These are phyloP conservation scores for Acanthopleura granulata DNA, from an alignment of 2,888 invertebrate genomes.

Conservation along the genomic window DNA sequence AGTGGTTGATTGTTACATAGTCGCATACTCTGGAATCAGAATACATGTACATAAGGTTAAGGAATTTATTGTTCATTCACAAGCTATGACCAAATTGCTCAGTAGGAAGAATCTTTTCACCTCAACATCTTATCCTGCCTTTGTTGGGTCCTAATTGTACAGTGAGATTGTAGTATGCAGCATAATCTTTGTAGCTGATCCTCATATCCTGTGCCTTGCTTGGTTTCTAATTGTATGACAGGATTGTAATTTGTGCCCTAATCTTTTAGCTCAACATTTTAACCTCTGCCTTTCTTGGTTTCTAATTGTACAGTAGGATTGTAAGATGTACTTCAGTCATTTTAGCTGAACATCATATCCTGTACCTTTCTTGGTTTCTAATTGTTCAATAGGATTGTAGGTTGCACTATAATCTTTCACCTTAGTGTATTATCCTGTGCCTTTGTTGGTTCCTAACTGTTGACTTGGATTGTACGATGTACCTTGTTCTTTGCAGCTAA, in stretches of 20 bases:
- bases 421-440: not conserved
- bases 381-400: conserved; percentile 73
- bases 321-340: conserved; percentile 17
- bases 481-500: not conserved
- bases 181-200: conserved; percentile 69
- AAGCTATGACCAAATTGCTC: too few relatives aligned
- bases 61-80: too few relatives aligned
- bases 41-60: too few relatives aligned
- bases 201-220: conserved; percentile 76
- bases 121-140: too few relatives aligned
- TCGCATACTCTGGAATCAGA: too few relatives aligned
- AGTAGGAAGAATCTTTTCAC: not conserved
- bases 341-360: conserved; percentile 74
- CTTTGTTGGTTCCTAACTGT: not conserved
- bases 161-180: not conserved
- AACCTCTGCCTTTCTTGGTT: not conserved
- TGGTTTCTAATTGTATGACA: conserved; percentile 76
- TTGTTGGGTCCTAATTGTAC: too few relatives aligned
- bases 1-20: too few relatives aligned
- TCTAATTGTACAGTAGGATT: not conserved
- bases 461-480: not conserved
- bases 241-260: conserved; percentile 64
- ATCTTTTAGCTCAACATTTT: not conserved
- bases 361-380: conserved; percentile 77
- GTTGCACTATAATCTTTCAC: not conserved